A percentile compares a stretch with the other conserved stretches of the same genome.
These are phyloP conservation scores for Pycnonotus jocosus DNA, from an alignment of 2,113 vertebrate genomes.

Conservation along the genomic window DNA sequence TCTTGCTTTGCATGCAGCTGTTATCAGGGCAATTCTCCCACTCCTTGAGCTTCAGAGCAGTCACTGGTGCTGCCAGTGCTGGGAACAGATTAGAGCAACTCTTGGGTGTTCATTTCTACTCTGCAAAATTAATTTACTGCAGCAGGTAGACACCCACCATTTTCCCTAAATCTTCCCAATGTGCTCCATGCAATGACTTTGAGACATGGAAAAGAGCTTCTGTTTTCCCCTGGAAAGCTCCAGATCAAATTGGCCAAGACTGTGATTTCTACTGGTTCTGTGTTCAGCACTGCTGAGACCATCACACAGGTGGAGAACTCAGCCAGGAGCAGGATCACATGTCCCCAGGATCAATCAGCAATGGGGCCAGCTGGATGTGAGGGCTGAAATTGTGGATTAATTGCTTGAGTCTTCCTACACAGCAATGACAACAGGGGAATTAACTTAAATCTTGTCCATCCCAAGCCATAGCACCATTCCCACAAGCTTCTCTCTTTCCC, in stretches of 20 bases:
- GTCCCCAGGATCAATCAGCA: neutral
- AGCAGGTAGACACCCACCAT: neutral
- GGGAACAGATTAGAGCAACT: neutral
- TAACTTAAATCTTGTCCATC: neutral
- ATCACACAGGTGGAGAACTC: neutral
- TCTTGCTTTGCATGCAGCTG: slow-evolving; percentile 27
- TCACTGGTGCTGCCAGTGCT: neutral
- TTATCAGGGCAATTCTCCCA: slow-evolving; percentile 43
- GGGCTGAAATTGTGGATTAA: neutral
- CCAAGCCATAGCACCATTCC: neutral
- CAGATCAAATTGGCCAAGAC: neutral
- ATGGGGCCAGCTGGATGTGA: neutral
- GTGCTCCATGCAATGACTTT: neutral
- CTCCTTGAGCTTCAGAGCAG: neutral
- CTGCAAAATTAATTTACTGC: neutral
- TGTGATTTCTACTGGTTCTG: neutral
- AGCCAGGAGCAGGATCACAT: neutral
- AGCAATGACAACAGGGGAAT: neutral
- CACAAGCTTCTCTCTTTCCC: neutral
- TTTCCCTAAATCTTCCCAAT: neutral
- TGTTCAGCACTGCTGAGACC: neutral
- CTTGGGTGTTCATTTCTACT: neutral
- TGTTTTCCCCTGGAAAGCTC: neutral
- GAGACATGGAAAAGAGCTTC: neutral
- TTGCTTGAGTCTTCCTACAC: neutral